Conservation (phyloP, 2,113 vertebrate species). For the Labrus mixtus region DNA sequence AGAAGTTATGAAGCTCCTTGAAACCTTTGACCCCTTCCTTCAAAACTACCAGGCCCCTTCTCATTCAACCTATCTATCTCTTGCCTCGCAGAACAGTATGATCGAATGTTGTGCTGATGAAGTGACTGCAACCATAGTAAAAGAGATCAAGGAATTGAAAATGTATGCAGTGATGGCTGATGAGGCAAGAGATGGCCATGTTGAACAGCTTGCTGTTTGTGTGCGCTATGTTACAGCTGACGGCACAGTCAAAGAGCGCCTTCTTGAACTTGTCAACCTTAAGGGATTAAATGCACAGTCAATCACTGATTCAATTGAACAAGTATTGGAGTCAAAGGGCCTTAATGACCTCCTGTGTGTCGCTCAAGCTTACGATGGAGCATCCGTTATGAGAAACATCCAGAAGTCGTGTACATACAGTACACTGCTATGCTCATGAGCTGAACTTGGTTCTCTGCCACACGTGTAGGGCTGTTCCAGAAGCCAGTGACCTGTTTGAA, state of each 20-base stretch:
- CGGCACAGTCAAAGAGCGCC: background rate
- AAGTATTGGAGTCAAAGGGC: background rate
- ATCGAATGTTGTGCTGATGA: background rate
- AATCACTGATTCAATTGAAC: background rate
- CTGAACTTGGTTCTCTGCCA: background rate
- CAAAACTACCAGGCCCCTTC: background rate
- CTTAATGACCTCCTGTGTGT: background rate
- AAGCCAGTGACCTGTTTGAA: background rate
- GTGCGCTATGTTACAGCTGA: background rate
- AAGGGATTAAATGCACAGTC: background rate
- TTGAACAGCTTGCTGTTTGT: background rate
- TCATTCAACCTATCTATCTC: background rate
- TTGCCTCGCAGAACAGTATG: background rate
- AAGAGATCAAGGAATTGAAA: background rate
- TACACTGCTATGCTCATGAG: background rate
- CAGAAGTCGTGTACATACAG: background rate
- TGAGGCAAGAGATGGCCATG: background rate
- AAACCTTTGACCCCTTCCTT: background rate
- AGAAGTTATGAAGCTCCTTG: background rate
- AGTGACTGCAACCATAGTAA: background rate
- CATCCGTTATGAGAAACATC: background rate
- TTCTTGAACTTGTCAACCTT: background rate
- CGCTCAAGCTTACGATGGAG: background rate
- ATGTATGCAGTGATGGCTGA: slow-evolving; percentile 1
- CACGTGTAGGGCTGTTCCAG: background rate